Percentiles rank a stretch among this genome's conserved stretches.
These are phyloP conservation scores for Selene dorsalis DNA, from an alignment of 2,797 vertebrate genomes.

Conservation along the genomic window DNA sequence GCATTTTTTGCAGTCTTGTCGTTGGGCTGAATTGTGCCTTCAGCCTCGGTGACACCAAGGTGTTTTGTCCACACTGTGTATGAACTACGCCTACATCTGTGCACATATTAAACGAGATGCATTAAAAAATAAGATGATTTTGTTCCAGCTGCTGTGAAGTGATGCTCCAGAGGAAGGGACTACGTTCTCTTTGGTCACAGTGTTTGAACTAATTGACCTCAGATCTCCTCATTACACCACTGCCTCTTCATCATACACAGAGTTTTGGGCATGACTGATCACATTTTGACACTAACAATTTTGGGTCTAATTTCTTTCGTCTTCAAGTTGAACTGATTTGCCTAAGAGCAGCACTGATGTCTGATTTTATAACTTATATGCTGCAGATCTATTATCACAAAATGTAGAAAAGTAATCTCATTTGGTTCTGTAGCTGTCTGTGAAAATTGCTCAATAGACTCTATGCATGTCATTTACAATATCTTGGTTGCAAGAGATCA, in stretches of 20 bases:
- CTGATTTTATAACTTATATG: not conserved
- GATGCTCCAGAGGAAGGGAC: no score
- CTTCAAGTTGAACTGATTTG: not conserved
- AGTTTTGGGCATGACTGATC: not conserved
- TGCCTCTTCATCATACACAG: not conserved
- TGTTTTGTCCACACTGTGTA: not conserved
- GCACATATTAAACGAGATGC: not conserved
- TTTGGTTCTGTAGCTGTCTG: not conserved
- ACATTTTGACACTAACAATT: not conserved
- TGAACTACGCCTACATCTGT: not conserved
- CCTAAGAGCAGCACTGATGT: not conserved
- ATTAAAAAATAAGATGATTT: not conserved
- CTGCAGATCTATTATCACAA: not conserved
- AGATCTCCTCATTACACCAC: conserved; percentile 11
- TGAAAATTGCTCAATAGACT: not conserved
- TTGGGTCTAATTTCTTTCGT: not conserved
- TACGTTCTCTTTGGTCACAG: no score
- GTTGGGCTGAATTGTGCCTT: accelerated
- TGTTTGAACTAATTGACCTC: not conserved
- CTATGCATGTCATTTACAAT: not conserved
- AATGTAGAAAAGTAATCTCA: not conserved
- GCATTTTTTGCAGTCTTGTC: not conserved
- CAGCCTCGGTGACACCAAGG: not conserved
- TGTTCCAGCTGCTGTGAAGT: not conserved
- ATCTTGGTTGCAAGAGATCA: not conserved